A percentile compares a stretch with the other conserved stretches of the same genome.
Evolutionary conservation across 2,113 vertebrate species (phyloP).

Genomic region (Pagrus major): DNA sequence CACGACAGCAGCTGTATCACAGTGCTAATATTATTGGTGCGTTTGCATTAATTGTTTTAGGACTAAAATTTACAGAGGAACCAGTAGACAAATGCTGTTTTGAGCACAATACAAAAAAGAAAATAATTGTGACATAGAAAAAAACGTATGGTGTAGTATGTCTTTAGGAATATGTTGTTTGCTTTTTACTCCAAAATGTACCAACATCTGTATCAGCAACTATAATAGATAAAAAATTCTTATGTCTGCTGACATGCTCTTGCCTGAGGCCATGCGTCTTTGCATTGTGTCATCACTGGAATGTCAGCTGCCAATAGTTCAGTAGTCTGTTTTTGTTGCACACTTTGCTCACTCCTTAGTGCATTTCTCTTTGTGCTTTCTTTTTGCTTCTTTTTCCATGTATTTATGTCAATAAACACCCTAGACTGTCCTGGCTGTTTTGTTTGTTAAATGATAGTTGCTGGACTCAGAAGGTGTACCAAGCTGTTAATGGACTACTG

Average conservation of each 20-base stretch:
- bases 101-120: background rate
- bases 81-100: background rate
- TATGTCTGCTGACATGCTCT: background rate
- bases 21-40: background rate
- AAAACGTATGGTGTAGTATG: background rate
- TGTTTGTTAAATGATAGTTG: constrained; percentile 15
- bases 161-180: background rate
- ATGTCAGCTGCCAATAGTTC: constrained; percentile 31
- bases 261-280: constrained; percentile 24
- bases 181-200: background rate
- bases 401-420: background rate
- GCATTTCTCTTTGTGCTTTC: background rate
- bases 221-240: background rate
- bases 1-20: background rate
- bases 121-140: background rate
- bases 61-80: background rate
- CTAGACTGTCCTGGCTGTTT: background rate
- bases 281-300: constrained; percentile 27
- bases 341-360: background rate
- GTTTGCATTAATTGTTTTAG: background rate
- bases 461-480: background rate
- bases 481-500: constrained; percentile 22
- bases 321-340: constrained; percentile 8
- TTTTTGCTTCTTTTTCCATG: background rate
- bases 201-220: background rate